Conservation (phyloP, 2,888 invertebrate genomes). For the Cheiracanthium punctorium region DNA sequence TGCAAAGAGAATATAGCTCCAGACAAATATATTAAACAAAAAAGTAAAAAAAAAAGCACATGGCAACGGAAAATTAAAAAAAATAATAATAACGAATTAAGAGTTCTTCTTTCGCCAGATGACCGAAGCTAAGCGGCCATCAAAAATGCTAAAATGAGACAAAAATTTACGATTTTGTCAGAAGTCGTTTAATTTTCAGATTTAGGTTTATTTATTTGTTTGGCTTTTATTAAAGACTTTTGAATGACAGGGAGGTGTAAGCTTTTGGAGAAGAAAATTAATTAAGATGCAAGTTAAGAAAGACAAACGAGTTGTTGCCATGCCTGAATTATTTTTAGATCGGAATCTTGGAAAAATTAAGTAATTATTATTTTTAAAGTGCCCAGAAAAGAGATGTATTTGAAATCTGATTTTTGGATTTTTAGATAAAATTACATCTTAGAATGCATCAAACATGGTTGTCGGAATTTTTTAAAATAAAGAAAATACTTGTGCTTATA, state of each 20-base stretch:
- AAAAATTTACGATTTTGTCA: conserved; percentile 42
- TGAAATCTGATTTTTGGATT: no score
- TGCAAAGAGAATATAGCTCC: conserved; percentile 32
- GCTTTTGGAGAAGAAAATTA: conserved; percentile 40
- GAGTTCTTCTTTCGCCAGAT: conserved; percentile 65
- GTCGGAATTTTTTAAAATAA: no score
- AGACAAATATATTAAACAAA: conserved; percentile 27
- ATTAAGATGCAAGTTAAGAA: conserved; percentile 15
- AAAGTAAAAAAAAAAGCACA: conserved; percentile 50
- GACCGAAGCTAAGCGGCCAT: conserved; percentile 50
- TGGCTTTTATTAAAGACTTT: conserved; percentile 25
- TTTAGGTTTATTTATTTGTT: conserved; percentile 52
- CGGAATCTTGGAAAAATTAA: neutral
- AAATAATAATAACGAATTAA: conserved; percentile 32
- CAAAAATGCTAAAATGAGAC: conserved; percentile 60
- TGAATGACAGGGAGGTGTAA: conserved; percentile 17
- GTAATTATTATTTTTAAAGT: neutral
- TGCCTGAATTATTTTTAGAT: neutral
- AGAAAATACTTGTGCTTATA: no score
- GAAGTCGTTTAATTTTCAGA: conserved; percentile 47
- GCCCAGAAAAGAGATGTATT: no score
- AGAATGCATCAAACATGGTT: no score
- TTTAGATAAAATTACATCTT: no score
- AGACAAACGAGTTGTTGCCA: neutral
- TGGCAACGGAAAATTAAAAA: neutral